Evolutionary conservation across 2,113 vertebrate genomes (phyloP).

Genomic region (Ailurus styani): DNA sequence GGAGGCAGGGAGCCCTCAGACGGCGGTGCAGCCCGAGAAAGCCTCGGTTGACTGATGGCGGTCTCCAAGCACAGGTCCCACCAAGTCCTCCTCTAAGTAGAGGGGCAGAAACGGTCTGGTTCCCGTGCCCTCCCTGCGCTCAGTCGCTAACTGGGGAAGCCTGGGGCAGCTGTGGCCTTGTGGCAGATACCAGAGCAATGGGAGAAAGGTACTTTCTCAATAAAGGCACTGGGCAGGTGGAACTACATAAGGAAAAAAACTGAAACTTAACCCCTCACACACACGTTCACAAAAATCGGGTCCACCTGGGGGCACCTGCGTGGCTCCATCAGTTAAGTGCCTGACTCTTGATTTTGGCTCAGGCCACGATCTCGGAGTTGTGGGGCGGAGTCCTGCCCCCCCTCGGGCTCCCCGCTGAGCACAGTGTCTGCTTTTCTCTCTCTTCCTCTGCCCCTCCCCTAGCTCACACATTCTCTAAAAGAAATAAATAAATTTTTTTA

Average conservation of each 20-base stretch:
- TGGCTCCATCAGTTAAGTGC: not conserved
- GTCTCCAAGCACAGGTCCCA: not conserved
- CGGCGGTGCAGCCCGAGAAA: not conserved
- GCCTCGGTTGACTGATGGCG: not conserved
- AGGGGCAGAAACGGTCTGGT: not conserved
- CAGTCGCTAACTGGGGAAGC: not conserved
- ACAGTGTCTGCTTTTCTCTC: too few species aligned
- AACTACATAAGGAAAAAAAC: not conserved
- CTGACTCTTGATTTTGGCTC: not conserved
- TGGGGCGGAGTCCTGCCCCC: too few species aligned
- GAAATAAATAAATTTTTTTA: too few species aligned
- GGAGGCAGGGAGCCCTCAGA: not conserved
- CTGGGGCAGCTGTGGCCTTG: not conserved
- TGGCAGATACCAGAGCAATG: not conserved
- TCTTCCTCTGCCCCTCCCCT: too few species aligned
- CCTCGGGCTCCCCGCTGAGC: too few species aligned
- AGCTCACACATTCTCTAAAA: too few species aligned
- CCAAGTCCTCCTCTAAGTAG: not conserved
- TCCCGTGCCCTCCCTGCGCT: not conserved
- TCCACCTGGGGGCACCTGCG: not conserved
- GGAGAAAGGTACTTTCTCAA: not conserved
- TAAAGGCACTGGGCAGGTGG: not conserved
- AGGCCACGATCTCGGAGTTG: too few species aligned
- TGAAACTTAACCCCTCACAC: not conserved
- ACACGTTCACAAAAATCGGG: not conserved